A percentile compares a stretch with the other conserved stretches of the same genome.
Evolutionary conservation across 2,888 invertebrate species (phyloP).

Genomic region (Emmelina monodactyla): DNA sequence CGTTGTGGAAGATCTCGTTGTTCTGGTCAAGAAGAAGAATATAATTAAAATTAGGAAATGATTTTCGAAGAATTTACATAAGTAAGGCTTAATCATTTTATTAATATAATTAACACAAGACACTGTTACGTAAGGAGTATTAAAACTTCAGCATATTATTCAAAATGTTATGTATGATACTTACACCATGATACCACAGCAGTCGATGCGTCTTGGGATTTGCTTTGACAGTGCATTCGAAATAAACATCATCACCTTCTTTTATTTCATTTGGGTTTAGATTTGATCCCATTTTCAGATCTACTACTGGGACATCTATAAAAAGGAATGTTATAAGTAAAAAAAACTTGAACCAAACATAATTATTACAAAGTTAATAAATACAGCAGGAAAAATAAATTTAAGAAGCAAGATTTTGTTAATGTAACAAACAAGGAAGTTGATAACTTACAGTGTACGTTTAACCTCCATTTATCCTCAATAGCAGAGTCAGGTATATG

Average conservation of each 20-base stretch:
- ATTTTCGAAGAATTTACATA: background rate
- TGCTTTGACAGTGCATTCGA: slow-evolving; percentile 84
- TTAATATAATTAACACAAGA: too few species aligned
- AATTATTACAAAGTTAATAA: too few species aligned
- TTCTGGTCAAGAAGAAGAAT: slow-evolving; percentile 70
- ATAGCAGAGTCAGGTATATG: slow-evolving; percentile 81
- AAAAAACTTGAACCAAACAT: slow-evolving; percentile 1
- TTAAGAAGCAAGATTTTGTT: too few species aligned
- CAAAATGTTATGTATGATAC: too few species aligned
- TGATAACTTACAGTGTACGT: slow-evolving; percentile 86
- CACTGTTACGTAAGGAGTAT: too few species aligned
- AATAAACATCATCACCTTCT: slow-evolving; percentile 89
- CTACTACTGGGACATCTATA: slow-evolving; percentile 81
- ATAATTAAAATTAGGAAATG: background rate
- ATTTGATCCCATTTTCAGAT: slow-evolving; percentile 83
- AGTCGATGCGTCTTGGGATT: slow-evolving; percentile 86
- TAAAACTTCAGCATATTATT: too few species aligned
- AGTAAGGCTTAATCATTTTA: too few species aligned
- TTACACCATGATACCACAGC: slow-evolving; percentile 82
- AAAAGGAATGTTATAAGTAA: background rate
- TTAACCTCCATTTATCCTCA: slow-evolving; percentile 87
- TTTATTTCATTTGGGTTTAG: slow-evolving; percentile 87
- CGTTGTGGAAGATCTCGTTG: slow-evolving; percentile 83
- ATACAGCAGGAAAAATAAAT: too few species aligned
- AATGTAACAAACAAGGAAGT: too few species aligned